Conservation (phyloP, 2,113 vertebrate genomes). For the Oryzias melastigma region DNA sequence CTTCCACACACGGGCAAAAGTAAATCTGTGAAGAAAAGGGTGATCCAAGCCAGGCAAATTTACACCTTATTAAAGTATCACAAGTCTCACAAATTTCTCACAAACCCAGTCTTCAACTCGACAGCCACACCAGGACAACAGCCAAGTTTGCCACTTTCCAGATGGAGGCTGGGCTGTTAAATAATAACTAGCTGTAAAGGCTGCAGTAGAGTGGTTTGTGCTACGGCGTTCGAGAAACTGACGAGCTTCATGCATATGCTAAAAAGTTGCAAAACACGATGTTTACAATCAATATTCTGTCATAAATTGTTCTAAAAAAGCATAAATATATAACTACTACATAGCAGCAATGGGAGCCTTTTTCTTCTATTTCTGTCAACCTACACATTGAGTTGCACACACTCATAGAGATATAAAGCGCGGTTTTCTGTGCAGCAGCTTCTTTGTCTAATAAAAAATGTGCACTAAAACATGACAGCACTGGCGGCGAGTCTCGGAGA, state of each 20-base stretch:
- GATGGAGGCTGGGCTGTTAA: slow-evolving; percentile 76
- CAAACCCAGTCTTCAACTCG: slow-evolving; percentile 72
- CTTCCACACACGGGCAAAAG: slow-evolving; percentile 43
- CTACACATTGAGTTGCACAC: slow-evolving; percentile 5
- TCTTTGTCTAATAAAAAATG: slow-evolving; percentile 76
- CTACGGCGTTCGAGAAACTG: slow-evolving; percentile 60
- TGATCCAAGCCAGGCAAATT: slow-evolving; percentile 76
- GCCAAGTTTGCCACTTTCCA: slow-evolving; percentile 82
- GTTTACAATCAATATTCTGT: too few relatives aligned
- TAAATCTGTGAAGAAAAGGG: slow-evolving; percentile 69
- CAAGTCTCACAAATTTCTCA: slow-evolving; percentile 76
- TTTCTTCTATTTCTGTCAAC: slow-evolving; percentile 50
- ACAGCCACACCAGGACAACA: slow-evolving; percentile 74
- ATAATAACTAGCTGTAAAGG: slow-evolving; percentile 75
- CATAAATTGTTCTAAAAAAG: too few relatives aligned
- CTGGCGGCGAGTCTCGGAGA: slow-evolving; percentile 72
- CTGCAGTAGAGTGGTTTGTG: slow-evolving; percentile 62
- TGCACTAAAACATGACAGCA: slow-evolving; percentile 77
- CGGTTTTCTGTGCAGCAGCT: slow-evolving; percentile 55
- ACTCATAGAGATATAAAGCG: slow-evolving; percentile 25
- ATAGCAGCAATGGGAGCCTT: neutral
- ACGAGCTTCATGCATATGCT: slow-evolving; percentile 45
- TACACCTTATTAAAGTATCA: slow-evolving; percentile 79
- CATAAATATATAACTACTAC: too few relatives aligned
- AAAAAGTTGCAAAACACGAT: slow-evolving; percentile 10